Evolutionary conservation across 2,113 vertebrate genomes (phyloP).

Genomic region (Sorex fumeus): DNA sequence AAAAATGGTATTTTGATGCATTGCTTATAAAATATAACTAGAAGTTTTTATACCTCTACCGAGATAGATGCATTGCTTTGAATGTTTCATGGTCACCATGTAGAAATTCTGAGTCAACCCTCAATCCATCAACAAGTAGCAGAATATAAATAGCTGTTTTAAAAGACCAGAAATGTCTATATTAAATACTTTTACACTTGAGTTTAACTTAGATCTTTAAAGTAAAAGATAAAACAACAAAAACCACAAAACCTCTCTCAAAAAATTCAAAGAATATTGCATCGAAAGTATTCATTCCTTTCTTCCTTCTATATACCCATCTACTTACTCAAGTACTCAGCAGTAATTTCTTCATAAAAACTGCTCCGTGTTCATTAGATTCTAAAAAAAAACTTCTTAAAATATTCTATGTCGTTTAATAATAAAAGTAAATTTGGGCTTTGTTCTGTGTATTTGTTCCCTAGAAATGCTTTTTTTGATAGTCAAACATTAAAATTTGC

Average conservation of each 20-base stretch:
- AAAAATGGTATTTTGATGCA: background rate
- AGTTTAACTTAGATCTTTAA: background rate
- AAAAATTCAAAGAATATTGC: background rate
- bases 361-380: background rate
- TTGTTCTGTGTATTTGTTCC: background rate
- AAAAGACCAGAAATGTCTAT: background rate
- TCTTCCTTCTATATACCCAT: background rate
- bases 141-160: background rate
- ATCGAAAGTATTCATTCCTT: background rate
- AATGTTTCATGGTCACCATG: background rate
- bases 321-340: background rate
- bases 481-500: background rate
- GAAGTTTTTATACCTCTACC: background rate
- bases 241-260: background rate
- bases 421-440: background rate
- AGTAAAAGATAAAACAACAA: background rate
- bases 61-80: background rate
- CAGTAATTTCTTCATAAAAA: background rate
- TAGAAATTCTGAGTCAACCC: background rate
- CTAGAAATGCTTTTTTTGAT: background rate
- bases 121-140: background rate
- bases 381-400: background rate
- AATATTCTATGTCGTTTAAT: background rate
- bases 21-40: background rate
- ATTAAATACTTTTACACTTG: background rate